Evolutionary conservation across 2,113 vertebrate species (phyloP).

Genomic region (Calidris pugnax): DNA sequence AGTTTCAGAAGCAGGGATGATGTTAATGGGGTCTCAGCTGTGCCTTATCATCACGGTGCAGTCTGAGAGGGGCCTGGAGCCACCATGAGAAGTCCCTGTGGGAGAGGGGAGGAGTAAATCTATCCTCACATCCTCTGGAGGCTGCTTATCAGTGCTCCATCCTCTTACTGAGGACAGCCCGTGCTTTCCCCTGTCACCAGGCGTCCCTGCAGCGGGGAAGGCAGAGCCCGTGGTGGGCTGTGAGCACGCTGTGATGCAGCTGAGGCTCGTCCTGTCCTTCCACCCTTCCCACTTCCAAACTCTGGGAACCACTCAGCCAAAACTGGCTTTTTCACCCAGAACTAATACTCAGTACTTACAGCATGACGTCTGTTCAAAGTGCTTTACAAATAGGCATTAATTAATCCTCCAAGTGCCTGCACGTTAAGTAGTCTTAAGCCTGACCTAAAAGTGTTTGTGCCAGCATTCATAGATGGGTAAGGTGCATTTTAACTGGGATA

Average conservation of each 20-base stretch:
- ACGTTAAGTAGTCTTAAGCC: not conserved
- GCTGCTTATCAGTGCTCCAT: conserved; percentile 8
- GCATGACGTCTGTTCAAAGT: not conserved
- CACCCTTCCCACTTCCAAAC: not conserved
- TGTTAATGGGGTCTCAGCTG: conserved; percentile 10
- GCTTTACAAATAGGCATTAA: not conserved
- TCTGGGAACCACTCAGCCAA: not conserved
- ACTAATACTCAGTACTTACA: not conserved
- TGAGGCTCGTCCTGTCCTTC: not conserved
- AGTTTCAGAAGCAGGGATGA: not conserved
- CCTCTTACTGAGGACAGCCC: conserved; percentile 5
- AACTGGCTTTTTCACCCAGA: not conserved
- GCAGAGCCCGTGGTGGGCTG: not conserved
- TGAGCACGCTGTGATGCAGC: not conserved
- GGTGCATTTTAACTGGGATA: not conserved
- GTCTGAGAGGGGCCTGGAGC: not conserved
- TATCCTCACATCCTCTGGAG: not conserved
- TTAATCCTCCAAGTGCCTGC: not conserved
- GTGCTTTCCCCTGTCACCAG: not conserved
- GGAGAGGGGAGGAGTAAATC: conserved; percentile 3
- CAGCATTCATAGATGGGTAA: not conserved
- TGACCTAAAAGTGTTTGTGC: not conserved
- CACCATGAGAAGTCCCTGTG: not conserved
- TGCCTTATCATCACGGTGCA: not conserved
- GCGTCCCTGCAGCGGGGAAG: not conserved